Percentiles rank a stretch among this genome's conserved stretches.
These are phyloP conservation scores for Arctopsyche grandis DNA, from an alignment of 1,140 invertebrate genomes.

Conservation along the genomic window DNA sequence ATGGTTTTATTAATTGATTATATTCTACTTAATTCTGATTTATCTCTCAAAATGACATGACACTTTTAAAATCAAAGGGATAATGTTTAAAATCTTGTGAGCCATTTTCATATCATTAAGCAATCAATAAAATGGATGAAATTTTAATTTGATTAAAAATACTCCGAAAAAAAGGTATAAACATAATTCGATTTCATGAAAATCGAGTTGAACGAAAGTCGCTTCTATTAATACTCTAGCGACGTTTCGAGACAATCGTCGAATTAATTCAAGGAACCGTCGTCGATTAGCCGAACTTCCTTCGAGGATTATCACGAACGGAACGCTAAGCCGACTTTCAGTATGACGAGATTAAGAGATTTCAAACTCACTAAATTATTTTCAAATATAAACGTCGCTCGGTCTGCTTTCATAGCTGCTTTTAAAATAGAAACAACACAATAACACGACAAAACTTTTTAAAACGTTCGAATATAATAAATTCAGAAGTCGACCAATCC, in stretches of 20 bases:
- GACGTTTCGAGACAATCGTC: neutral
- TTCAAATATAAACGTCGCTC: neutral
- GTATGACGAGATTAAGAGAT: constrained; percentile 33
- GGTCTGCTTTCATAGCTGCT: neutral
- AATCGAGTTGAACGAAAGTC: neutral
- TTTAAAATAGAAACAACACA: neutral
- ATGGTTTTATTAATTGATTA: too few relatives aligned
- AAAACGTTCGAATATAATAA: neutral
- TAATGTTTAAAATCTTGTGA: too few relatives aligned
- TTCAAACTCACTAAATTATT: constrained; percentile 17
- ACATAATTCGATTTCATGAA: too few relatives aligned
- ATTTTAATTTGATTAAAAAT: too few relatives aligned
- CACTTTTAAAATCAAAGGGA: too few relatives aligned
- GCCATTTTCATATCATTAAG: too few relatives aligned
- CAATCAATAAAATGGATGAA: too few relatives aligned
- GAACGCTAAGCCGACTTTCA: constrained; percentile 15
- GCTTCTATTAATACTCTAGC: neutral
- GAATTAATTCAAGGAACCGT: constrained; percentile 35
- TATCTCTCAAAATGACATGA: too few relatives aligned
- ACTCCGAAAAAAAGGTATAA: too few relatives aligned
- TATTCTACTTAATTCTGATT: too few relatives aligned
- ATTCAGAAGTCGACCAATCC: neutral
- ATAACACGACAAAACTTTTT: neutral
- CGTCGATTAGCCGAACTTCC: constrained; percentile 32
- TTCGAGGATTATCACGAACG: constrained; percentile 31